Conservation (phyloP, 2,113 vertebrate genomes). For the Acanthisitta chloris region DNA sequence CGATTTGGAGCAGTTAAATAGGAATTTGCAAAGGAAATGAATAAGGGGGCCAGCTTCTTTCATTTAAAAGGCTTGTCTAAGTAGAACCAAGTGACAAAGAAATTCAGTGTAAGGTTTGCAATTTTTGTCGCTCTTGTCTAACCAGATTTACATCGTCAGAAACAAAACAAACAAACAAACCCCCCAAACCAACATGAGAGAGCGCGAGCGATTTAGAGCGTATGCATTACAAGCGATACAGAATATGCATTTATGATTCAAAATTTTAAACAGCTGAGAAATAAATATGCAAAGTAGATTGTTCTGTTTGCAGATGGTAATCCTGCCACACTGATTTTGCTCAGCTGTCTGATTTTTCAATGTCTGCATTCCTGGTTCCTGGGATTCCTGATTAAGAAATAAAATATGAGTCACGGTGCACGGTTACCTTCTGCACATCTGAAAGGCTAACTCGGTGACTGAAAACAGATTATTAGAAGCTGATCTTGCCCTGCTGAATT, state of each 20-base stretch:
- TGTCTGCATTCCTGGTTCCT: slow-evolving; percentile 36
- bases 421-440: slow-evolving; percentile 18
- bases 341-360: slow-evolving; percentile 51
- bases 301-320: slow-evolving; percentile 64
- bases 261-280: slow-evolving; percentile 49
- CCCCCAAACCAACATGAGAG: background rate
- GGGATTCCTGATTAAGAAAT: slow-evolving; percentile 41
- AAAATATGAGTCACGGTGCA: slow-evolving; percentile 21
- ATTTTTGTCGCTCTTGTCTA: slow-evolving; percentile 39
- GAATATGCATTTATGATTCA: slow-evolving; percentile 7
- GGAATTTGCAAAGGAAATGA: slow-evolving; percentile 40
- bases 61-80: slow-evolving; percentile 8
- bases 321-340: slow-evolving; percentile 42
- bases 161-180: slow-evolving; percentile 55
- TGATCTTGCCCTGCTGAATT: background rate
- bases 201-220: background rate
- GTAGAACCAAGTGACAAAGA: slow-evolving; percentile 27
- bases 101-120: slow-evolving; percentile 20
- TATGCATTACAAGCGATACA: background rate
- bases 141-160: slow-evolving; percentile 14
- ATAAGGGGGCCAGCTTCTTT: background rate
- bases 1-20: slow-evolving; percentile 4
- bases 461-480: background rate
- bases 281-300: slow-evolving; percentile 59
- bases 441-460: background rate